These are phyloP conservation scores for Melospiza melodia DNA, from an alignment of 2,113 vertebrate species.

Conservation along the genomic window DNA sequence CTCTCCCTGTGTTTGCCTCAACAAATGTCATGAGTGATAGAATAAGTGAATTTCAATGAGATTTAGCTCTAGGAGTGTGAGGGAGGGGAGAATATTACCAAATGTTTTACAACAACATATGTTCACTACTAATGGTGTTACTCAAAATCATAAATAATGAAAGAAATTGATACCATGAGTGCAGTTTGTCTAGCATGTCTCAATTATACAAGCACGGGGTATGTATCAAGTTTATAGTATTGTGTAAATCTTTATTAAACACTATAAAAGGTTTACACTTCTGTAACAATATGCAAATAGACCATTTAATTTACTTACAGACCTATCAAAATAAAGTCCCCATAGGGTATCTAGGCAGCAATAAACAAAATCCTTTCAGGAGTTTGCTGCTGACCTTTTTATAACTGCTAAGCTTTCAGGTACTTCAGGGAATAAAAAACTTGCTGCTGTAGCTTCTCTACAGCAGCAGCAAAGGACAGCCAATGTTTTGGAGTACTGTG, in stretches of 20 bases:
- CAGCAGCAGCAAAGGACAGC: background rate
- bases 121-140: background rate
- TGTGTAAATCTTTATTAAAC: slow-evolving; percentile 52
- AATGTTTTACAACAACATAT: slow-evolving; percentile 25
- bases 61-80: background rate
- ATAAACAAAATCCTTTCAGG: slow-evolving; percentile 20
- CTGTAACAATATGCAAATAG: slow-evolving; percentile 56
- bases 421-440: background rate
- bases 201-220: background rate
- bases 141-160: slow-evolving; percentile 37
- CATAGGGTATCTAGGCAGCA: background rate
- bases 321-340: slow-evolving; percentile 24
- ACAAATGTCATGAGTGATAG: background rate
- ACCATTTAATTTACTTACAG: slow-evolving; percentile 47
- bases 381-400: background rate
- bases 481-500: background rate
- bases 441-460: background rate
- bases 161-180: slow-evolving; percentile 9
- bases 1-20: background rate
- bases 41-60: background rate
- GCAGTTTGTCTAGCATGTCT: slow-evolving; percentile 6
- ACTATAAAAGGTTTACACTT: slow-evolving; percentile 47
- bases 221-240: slow-evolving; percentile 39
- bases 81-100: background rate
- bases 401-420: background rate